Conservation (phyloP, 2,888 invertebrate genomes). For the Leptinotarsa juncta region DNA sequence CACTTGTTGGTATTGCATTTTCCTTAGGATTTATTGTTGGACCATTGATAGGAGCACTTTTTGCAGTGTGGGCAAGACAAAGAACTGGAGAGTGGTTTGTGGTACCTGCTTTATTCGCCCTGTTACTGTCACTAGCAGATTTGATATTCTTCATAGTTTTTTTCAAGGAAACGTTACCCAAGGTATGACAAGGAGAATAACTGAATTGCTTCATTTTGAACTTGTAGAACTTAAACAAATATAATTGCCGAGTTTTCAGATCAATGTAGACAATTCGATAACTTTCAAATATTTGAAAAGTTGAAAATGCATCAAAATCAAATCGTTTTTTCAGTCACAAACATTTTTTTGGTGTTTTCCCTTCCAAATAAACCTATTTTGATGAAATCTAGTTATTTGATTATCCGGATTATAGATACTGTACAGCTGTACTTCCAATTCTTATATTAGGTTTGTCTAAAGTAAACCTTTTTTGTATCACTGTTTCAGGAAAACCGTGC, state of each 20-base stretch:
- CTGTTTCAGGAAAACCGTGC: constrained; percentile 77
- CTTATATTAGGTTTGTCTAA: no score
- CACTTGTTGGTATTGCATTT: constrained; percentile 96
- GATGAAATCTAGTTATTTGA: no score
- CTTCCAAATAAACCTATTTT: no score
- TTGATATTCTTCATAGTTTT: constrained; percentile 78
- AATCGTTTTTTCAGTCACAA: no score
- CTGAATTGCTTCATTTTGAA: no score
- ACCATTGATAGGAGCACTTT: constrained; percentile 92
- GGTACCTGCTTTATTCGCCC: constrained; percentile 82
- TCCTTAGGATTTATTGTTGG: constrained; percentile 98
- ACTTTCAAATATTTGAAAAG: neutral
- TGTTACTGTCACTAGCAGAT: constrained; percentile 80
- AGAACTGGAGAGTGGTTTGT: constrained; percentile 80
- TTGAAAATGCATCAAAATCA: neutral
- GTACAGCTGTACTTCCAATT: no score
- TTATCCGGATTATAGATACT: no score
- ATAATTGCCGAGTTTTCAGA: no score
- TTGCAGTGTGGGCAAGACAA: constrained; percentile 77
- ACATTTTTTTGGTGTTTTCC: no score
- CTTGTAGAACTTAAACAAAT: no score
- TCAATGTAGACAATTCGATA: no score
- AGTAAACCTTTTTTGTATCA: neutral
- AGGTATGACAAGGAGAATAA: constrained; percentile 65
- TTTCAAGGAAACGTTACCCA: constrained; percentile 87